Percentiles rank a stretch among this genome's conserved stretches.
Evolutionary conservation across 53 echinoderm and acorn worm species (phyloP).

Genomic region (Pentamera pediparva): DNA sequence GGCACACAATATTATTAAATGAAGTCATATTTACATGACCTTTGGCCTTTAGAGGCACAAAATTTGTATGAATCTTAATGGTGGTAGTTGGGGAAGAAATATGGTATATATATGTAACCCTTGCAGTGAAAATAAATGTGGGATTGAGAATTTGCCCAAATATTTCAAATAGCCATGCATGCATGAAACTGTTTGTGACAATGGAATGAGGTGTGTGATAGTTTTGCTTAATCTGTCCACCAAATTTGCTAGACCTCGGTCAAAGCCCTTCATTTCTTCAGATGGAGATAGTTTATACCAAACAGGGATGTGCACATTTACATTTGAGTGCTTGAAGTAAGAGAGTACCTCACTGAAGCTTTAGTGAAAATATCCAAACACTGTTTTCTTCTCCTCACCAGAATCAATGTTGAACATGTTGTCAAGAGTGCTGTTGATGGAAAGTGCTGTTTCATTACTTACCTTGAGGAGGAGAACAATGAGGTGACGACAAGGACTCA

Average conservation of each 20-base stretch:
- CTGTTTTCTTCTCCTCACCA: constrained; percentile 14
- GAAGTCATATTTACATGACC: no score
- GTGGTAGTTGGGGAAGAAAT: no score
- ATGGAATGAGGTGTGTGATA: no score
- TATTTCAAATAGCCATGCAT: no score
- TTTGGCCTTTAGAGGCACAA: no score
- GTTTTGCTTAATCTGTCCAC: neutral
- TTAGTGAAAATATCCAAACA: neutral
- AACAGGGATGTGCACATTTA: neutral
- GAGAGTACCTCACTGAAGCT: no score
- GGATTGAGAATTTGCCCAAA: no score
- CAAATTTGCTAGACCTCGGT: neutral
- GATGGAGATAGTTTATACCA: neutral
- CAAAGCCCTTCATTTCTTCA: neutral
- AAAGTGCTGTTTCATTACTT: constrained; percentile 62
- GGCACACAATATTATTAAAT: no score
- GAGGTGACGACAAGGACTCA: constrained; percentile 44
- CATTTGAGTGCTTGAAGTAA: neutral
- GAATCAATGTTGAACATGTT: constrained; percentile 60
- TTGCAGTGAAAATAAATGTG: no score
- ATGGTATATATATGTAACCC: no score
- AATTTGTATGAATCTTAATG: no score
- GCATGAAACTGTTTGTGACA: no score
- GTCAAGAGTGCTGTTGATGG: constrained; percentile 52
- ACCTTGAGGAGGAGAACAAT: constrained; percentile 56